Base-by-base conservation (phyloP, 2,113 vertebrate genomes). In the Amphilophus citrinellus region DNA sequence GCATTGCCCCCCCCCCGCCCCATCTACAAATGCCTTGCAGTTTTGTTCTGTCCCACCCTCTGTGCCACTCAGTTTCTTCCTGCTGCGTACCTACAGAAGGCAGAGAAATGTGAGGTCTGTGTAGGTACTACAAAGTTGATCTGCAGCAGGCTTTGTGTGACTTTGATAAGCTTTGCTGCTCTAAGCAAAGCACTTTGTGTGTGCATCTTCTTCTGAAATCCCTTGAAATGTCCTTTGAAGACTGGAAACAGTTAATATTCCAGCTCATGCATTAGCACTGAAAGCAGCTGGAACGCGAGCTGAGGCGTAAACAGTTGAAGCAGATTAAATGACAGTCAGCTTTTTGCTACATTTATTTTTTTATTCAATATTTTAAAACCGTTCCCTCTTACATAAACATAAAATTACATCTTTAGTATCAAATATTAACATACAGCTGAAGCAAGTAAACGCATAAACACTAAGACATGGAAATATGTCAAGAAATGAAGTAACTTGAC, bases 291-390 rank as follows among this genome's bases (percentile, higher is more conserved):
- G 47, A 27, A 47, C 5, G 37, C 37, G 22, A 44, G 63, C 63
- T 66, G 62, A 44, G 22, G 14, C 22, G n/a, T 11, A 22, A 66
- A 44, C 8, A 2, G 8, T 39, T 39, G 2, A 39, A 39, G 37
- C 37, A 10, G 9, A 39, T 39, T 39, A 9, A 39, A 10, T 3
- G 37, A 7, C 37, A 39, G 2, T 3, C 37, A 39, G 37, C 37
- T 39, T 39, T 50, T 15, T 15, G 13, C 44, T 71, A 32, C 66
- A 10, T 39, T 10, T 39, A 18, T 76, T 63, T 50, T 84, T 92
- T 91, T 90, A 91, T 92, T 94, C 1, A 58, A 56, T 62, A 86
- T 91, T 90, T 87, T 79, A 82, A 94, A 91, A 91, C 94, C 94
- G 84, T 86, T 84, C 91, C 95, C 94, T 80, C 18, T 59, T 79